These are phyloP conservation scores for Drosophila asahinai DNA, from an alignment of 1,140 invertebrate genomes.

Conservation along the genomic window DNA sequence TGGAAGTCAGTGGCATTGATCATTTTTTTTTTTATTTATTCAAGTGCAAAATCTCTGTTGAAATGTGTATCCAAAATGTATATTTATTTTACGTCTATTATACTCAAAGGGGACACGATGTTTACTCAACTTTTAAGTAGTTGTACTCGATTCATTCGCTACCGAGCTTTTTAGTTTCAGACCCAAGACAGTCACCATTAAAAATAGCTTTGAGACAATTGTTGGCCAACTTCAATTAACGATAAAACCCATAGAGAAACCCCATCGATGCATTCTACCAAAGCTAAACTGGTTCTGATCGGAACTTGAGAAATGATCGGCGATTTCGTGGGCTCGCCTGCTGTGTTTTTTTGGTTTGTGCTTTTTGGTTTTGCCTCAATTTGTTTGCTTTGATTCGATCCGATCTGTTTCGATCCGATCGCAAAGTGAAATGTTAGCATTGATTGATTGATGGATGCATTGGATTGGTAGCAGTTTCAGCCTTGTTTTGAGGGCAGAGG, in stretches of 20 bases:
- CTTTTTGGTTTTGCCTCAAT: slow-evolving; percentile 16
- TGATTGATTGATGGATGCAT: slow-evolving; percentile 63
- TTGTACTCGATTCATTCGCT: slow-evolving; percentile 5
- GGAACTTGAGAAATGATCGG: slow-evolving; percentile 15
- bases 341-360: neutral
- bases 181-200: slow-evolving; percentile 22
- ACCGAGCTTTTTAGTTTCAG: slow-evolving; percentile 6
- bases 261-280: neutral
- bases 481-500: slow-evolving; percentile 30
- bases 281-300: slow-evolving; percentile 3
- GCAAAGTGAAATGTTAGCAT: slow-evolving; percentile 70
- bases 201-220: slow-evolving; percentile 2
- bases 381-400: slow-evolving; percentile 45
- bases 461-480: slow-evolving; percentile 16
- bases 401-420: slow-evolving; percentile 9
- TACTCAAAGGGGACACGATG: neutral
- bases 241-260: neutral
- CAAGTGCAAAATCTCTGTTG: neutral
- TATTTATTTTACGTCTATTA: neutral
- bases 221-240: neutral
- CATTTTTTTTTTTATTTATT: neutral
- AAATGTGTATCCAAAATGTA: neutral
- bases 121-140: neutral
- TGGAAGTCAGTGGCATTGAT: neutral
- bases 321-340: slow-evolving; percentile 8